phyloP scores from a whole-genome alignment of 2,888 invertebrate species.

The Paralinhomoeus sp. region DNA sequence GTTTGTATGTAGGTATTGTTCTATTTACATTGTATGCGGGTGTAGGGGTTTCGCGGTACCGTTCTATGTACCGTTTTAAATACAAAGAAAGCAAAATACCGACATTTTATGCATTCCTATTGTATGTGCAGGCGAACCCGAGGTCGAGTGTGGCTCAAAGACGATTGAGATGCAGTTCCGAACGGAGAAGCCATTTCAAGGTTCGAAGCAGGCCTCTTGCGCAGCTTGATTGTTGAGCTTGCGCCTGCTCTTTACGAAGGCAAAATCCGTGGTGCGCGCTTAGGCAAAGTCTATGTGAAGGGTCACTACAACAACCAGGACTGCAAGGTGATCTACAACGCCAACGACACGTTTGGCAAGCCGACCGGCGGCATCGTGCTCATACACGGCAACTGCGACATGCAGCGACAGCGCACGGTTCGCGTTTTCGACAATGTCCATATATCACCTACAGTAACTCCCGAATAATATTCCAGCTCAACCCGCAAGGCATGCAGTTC shows the following conservation, averaged over 20 bases:
- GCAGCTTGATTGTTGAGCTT: not conserved
- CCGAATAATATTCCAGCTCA: too few species aligned
- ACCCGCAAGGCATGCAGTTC: slow-evolving; percentile 23
- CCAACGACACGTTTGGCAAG: not conserved
- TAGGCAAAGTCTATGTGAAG: slow-evolving; percentile 25
- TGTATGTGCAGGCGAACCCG: too few species aligned
- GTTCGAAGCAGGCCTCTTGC: not conserved
- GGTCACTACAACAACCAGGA: slow-evolving; percentile 23
- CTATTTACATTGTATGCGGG: too few species aligned
- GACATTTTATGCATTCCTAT: too few species aligned
- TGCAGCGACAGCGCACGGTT: slow-evolving; percentile 23
- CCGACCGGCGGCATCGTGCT: slow-evolving; percentile 17
- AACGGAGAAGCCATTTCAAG: slow-evolving; percentile 4
- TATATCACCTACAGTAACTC: too few species aligned
- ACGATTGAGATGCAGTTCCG: slow-evolving; percentile 5
- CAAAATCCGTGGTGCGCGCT: too few species aligned
- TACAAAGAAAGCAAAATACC: too few species aligned
- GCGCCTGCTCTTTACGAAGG: too few species aligned
- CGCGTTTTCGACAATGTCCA: not conserved
- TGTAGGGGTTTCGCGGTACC: too few species aligned
- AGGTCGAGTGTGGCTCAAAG: slow-evolving; percentile 6
- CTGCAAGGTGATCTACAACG: slow-evolving; percentile 17
- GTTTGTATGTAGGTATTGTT: too few species aligned
- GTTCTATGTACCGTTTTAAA: too few species aligned
- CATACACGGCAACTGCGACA: slow-evolving; percentile 23